Evolutionary conservation across 1,140 invertebrate species (phyloP), one percentile per base, ranked within the genome.

Genomic region (Scaptomyza graminum): DNA sequence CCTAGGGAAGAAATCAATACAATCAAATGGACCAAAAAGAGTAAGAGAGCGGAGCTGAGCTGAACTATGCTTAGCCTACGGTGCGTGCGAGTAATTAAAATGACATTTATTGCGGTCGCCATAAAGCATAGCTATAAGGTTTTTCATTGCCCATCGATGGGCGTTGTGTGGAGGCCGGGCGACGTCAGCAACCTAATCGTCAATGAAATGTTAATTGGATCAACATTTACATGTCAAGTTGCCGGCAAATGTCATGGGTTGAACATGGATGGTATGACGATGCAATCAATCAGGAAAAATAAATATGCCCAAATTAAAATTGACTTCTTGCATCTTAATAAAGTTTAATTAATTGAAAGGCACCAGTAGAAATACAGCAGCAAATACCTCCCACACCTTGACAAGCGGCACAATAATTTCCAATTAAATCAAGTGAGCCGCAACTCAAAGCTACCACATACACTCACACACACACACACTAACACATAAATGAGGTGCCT

Each of bases 61-160:
- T n/a, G 37, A 41, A 31, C 28, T 0, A 31, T 31, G 37, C 37
- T 39, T 46, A 56, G 57, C 56, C 39, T 12, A 50, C 37, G 65
- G 66, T 66, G 65, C 46, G 65, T 69, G 65, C 50, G 39, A 61
- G 66, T 69, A 74, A 74, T 74, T 66, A 74, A 74, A 74, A 74
- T 62, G 59, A 59, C 65, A 74, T 74, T 74, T 74, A 54, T 69
- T 62, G 16, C 47, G 49, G 47, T 13, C 52, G 65, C 65, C 69
- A 11, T 57, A 52, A 69, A 74, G 57, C 63, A 63, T 56, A 6
- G 65, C 57, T 69, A 74, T 63, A 63, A 63, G 55, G 69, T 59
- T 59, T 54, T 28, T 28, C 55, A 44, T 7, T 31, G 28, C 28
- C 47, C 47, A 63, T 63, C 51, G 47, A 13, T 15, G 46, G 28